These are phyloP conservation scores for Steinernema hermaphroditum DNA, from an alignment of 2,888 invertebrate species.

Conservation along the genomic window DNA sequence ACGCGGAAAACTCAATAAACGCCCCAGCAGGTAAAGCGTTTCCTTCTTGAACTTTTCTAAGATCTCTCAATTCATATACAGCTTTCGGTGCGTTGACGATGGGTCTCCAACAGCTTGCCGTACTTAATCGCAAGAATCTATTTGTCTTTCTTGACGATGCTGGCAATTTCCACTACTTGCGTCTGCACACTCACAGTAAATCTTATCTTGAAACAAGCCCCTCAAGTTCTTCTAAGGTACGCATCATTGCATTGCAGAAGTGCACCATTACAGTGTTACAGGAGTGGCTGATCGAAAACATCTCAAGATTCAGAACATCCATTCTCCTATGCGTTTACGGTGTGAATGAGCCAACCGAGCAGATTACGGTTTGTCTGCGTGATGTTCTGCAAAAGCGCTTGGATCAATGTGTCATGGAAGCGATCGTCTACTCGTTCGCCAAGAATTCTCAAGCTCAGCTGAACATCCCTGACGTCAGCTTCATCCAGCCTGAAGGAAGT, in stretches of 20 bases:
- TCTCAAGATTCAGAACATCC: constrained; percentile 12
- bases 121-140: constrained; percentile 42
- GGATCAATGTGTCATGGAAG: constrained; percentile 38
- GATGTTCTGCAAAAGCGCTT: constrained; percentile 43
- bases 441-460: constrained; percentile 47
- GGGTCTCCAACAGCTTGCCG: constrained; percentile 46
- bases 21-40: constrained; percentile 15
- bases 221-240: constrained; percentile 28
- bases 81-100: constrained; percentile 37
- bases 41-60: neutral
- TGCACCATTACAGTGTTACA: constrained; percentile 11
- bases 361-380: constrained; percentile 37
- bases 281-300: constrained; percentile 36
- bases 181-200: constrained; percentile 47
- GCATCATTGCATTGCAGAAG: constrained; percentile 16
- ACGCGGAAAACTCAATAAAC: neutral
- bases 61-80: neutral
- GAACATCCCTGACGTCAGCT: neutral
- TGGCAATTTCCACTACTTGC: constrained; percentile 53
- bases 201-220: constrained; percentile 35
- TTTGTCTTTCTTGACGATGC: constrained; percentile 45
- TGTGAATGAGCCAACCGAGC: constrained; percentile 37
- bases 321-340: constrained; percentile 39
- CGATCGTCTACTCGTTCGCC: constrained; percentile 41
- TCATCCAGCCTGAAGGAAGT: constrained; percentile 18